phyloP scores from a whole-genome alignment of 2,797 vertebrate species.

The Eupleurogrammus muticus region DNA sequence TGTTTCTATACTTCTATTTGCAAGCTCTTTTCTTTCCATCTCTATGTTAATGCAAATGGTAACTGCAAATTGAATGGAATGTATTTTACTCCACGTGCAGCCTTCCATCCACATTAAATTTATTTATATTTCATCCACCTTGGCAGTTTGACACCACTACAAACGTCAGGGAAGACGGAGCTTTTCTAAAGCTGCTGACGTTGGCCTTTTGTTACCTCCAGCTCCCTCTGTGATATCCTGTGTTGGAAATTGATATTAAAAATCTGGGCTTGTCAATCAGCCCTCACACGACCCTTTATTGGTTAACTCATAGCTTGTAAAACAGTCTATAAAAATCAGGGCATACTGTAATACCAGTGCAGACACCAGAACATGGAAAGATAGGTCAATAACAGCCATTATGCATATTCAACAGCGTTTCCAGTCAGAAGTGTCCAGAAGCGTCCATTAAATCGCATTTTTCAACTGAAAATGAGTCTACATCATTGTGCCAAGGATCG shows the following conservation, averaged over 20 bases:
- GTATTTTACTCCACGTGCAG: neutral
- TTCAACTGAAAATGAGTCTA: neutral
- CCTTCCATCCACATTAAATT: constrained; percentile 15
- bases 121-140: constrained; percentile 9
- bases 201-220: constrained; percentile 13
- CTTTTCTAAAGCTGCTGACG: constrained; percentile 41
- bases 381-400: neutral
- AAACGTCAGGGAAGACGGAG: constrained; percentile 1
- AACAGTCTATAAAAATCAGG: neutral
- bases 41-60: no score
- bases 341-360: neutral
- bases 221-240: constrained; percentile 12
- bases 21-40: neutral
- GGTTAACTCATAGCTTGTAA: neutral
- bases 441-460: neutral
- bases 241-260: constrained; percentile 43
- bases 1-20: no score
- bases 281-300: constrained; percentile 2
- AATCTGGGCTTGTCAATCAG: no score
- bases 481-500: neutral
- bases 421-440: neutral
- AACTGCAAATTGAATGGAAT: constrained; percentile 13
- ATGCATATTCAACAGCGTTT: neutral
- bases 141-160: constrained; percentile 24
- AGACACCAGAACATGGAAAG: neutral